A percentile compares a stretch with the other conserved stretches of the same genome.
Conservation (phyloP, 1,140 invertebrate species). For the Habropoda laboriosa region DNA sequence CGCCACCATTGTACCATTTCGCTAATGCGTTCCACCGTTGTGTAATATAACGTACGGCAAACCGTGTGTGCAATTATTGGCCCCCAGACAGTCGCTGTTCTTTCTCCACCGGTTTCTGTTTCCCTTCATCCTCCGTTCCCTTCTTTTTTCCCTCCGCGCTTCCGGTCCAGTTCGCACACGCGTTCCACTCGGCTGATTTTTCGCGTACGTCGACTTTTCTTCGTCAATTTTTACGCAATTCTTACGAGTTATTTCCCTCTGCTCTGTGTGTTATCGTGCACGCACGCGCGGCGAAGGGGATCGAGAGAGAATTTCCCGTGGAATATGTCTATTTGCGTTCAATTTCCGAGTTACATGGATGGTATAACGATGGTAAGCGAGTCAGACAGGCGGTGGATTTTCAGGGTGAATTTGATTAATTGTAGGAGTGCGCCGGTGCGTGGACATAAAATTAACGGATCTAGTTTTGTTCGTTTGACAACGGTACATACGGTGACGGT, state of each 20-base stretch:
- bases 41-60: constrained; percentile 47
- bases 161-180: constrained; percentile 8
- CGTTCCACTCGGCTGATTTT: constrained; percentile 48
- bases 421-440: neutral
- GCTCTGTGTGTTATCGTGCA: neutral
- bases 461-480: neutral
- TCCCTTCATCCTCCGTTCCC: no score
- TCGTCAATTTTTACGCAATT: constrained; percentile 46
- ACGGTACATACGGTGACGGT: neutral
- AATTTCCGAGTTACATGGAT: neutral
- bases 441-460: neutral
- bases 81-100: constrained; percentile 31
- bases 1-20: constrained; percentile 36
- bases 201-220: constrained; percentile 46
- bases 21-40: constrained; percentile 39
- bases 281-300: neutral
- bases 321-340: neutral
- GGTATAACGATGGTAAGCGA: no score
- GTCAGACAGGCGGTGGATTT: neutral
- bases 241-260: neutral
- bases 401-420: neutral
- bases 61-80: constrained; percentile 56
- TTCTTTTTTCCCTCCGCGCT: constrained; percentile 9
- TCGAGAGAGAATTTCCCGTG: neutral
- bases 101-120: constrained; percentile 5